Evolutionary conservation across 2,888 invertebrate species (phyloP).

Genomic region (Villa cingulata): DNA sequence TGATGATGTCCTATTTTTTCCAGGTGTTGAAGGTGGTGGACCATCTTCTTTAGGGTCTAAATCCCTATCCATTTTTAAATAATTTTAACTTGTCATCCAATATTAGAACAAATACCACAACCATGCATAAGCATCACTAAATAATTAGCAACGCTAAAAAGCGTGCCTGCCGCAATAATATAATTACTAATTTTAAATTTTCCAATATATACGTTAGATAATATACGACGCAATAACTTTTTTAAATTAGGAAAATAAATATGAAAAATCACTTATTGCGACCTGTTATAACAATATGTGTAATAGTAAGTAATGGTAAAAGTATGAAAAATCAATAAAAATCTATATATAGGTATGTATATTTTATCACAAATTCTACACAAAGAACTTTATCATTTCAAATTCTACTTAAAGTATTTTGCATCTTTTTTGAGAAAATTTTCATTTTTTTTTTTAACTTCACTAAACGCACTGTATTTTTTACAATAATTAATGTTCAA

Average conservation of each 20-base stretch:
- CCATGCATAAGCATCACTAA: conserved; percentile 1
- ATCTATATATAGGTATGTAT: background rate
- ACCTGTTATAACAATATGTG: no score
- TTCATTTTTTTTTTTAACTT: background rate
- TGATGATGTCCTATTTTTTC: background rate
- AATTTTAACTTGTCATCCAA: conserved; percentile 2
- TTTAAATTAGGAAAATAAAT: no score
- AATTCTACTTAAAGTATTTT: no score
- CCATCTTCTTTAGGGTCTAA: conserved; percentile 8
- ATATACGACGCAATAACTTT: no score
- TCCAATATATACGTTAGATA: no score
- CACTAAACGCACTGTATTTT: background rate
- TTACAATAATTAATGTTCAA: background rate
- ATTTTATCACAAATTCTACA: no score
- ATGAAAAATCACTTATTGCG: no score
- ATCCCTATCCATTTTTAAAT: conserved; percentile 5
- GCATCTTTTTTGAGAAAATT: no score
- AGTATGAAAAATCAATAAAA: background rate
- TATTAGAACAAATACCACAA: background rate
- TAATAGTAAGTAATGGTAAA: no score
- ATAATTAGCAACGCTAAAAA: background rate
- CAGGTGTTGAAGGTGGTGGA: conserved; percentile 2
- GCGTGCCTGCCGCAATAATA: no score
- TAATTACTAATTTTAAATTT: no score
- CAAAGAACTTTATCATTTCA: no score